Evolutionary conservation across 1,140 invertebrate species (phyloP).

Genomic region (Anoplolepis gracilipes): DNA sequence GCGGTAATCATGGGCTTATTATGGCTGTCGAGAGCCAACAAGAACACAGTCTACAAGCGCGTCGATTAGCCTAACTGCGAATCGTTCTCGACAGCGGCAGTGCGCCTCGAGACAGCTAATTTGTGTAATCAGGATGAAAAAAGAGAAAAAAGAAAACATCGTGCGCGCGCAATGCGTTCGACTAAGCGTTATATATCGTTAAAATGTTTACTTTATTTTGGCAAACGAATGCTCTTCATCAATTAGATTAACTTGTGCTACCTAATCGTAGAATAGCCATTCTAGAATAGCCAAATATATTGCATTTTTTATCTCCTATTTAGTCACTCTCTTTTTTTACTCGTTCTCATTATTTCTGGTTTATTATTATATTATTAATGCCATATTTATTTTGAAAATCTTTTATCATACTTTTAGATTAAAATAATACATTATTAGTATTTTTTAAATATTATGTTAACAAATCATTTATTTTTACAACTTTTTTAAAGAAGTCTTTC

Average conservation of each 20-base stretch:
- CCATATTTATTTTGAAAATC: not conserved
- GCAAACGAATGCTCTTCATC: not conserved
- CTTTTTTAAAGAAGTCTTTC: not conserved
- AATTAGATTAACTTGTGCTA: not conserved
- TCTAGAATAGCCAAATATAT: not conserved
- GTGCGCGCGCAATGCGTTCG: constrained; percentile 19
- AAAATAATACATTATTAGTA: not conserved
- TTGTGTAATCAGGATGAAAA: constrained; percentile 40
- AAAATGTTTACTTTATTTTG: constrained; percentile 36
- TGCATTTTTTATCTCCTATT: not conserved
- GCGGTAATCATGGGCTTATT: constrained; percentile 44
- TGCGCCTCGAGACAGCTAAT: constrained; percentile 26
- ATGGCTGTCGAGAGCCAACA: constrained; percentile 48
- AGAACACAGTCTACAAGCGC: constrained; percentile 31
- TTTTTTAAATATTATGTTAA: not conserved
- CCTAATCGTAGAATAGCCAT: not conserved
- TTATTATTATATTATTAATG: not conserved
- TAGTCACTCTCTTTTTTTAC: not conserved
- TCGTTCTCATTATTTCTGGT: not conserved
- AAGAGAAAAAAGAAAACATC: not conserved
- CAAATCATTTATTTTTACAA: not conserved
- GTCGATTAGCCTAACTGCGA: constrained; percentile 49
- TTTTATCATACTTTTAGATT: not conserved
- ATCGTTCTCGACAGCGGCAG: constrained; percentile 36
- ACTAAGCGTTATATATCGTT: not conserved